These are phyloP conservation scores for Petroica traversi DNA, from an alignment of 2,113 vertebrate genomes.

Conservation along the genomic window DNA sequence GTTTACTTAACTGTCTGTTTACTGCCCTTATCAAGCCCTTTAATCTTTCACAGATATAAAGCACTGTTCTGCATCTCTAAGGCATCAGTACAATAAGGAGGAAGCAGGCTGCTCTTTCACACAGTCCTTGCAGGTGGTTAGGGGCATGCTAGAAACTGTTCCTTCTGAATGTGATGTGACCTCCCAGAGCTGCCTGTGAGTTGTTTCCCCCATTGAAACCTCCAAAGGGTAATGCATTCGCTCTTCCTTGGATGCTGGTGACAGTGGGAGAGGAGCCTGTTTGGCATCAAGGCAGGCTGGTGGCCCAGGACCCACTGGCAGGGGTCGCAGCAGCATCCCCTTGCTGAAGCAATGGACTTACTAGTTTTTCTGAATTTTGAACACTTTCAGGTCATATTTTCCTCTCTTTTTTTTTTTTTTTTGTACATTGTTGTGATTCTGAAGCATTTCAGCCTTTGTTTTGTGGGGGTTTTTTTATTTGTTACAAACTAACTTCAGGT, in stretches of 20 bases:
- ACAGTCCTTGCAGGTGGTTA: not conserved
- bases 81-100: not conserved
- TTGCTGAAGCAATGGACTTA: conserved; percentile 75
- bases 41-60: conserved; percentile 28
- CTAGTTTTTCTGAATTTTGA: conserved; percentile 73
- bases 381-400: conserved; percentile 78
- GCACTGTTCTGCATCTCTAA: conserved; percentile 33
- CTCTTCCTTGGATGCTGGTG: not conserved
- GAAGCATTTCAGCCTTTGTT: conserved; percentile 76
- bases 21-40: conserved; percentile 60
- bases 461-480: conserved; percentile 61
- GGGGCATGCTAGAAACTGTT: not conserved
- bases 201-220: not conserved
- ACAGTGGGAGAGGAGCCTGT: not conserved
- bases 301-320: conserved; percentile 62
- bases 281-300: not conserved
- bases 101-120: not conserved
- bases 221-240: not conserved
- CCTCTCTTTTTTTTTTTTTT: conserved; percentile 47
- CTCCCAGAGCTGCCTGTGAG: conserved; percentile 13
- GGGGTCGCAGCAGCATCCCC: conserved; percentile 44
- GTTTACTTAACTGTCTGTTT: conserved; percentile 74
- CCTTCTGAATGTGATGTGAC: not conserved
- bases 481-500: conserved; percentile 63
- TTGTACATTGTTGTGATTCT: conserved; percentile 78